Evolutionary conservation across 2,113 vertebrate species (phyloP), one percentile per base, ranked within the genome.

Genomic region (Gnathonemus echidnorhynchus): DNA sequence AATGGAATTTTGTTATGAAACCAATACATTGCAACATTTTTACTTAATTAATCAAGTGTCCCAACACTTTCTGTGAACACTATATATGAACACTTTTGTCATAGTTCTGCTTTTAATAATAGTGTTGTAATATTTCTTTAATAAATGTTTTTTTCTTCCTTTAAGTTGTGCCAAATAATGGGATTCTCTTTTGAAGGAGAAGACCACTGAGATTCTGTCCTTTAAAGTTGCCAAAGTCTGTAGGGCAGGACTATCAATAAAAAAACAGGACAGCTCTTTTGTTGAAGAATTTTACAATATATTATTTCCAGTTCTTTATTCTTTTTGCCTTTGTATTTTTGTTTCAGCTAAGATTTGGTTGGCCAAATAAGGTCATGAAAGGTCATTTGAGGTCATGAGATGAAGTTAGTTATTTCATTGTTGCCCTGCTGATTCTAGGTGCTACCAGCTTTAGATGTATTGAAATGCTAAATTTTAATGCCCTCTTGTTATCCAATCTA

Each of bases 401-500:
- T 85, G 88, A 77, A 58, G 48, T 86, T 83, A 39, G 50, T 77
- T 88, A 90, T 49, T 86, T 49, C 77, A 15, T 39, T 5, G 83
- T 48, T 85, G 15, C 3, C 83, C 10, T 48, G 19, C 21, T 24
- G 21, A 19, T 24, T 48, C 83, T 85, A 11, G 83, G 15, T 89
- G 56, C 27, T 80, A 31, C 89, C 90, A 90, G 90, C 90, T 92
- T 91, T 88, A 89, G 87, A 92, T 91, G 93, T 90, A 94, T 94
- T 94, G 92, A 93, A 93, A 94, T 94, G 94, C 92, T 92, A 93
- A 94, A 66, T 91, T 92, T 91, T 74, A 9, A 46, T 6, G 70
- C 35, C 31, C 31, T 24, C 88, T 89, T 89, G 31, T 52, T 45
- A 31, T 52, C 90, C 49, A 15, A 88, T 91, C 91, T 52, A 39